These are phyloP conservation scores for Crypturellus tataupa DNA, from an alignment of 2,797 vertebrate species.

Conservation along the genomic window DNA sequence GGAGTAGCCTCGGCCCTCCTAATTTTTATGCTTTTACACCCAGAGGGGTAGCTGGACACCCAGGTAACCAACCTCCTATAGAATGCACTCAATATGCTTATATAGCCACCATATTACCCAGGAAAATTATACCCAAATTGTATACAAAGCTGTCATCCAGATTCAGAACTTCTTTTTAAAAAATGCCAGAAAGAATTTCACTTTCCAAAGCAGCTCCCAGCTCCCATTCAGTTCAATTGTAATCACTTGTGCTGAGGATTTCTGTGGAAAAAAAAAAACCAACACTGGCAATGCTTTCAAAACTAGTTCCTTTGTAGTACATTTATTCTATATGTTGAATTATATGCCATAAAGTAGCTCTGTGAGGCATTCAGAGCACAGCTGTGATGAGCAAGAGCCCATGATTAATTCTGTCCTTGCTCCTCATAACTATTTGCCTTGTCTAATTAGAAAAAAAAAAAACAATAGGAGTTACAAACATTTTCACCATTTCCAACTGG, in stretches of 20 bases:
- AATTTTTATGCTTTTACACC: background rate
- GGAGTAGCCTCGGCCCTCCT: background rate
- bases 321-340: conserved; percentile 74
- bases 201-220: conserved; percentile 51
- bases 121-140: conserved; percentile 57
- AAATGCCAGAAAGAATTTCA: conserved; percentile 69
- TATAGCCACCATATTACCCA: conserved; percentile 47
- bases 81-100: conserved; percentile 10
- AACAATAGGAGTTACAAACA: conserved; percentile 80
- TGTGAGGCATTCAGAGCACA: conserved; percentile 70
- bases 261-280: background rate
- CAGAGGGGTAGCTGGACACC: background rate
- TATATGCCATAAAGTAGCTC: conserved; percentile 63
- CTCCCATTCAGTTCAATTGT: conserved; percentile 59
- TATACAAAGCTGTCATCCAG: conserved; percentile 76
- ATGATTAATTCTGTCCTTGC: conserved; percentile 71
- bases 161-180: conserved; percentile 73
- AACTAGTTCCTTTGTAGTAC: conserved; percentile 50
- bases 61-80: conserved; percentile 43
- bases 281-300: conserved; percentile 39
- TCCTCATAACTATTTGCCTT: conserved; percentile 69
- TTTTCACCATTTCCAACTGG: conserved; percentile 69
- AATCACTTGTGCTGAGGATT: conserved; percentile 51
- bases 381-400: conserved; percentile 59
- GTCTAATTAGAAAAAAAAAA: conserved; percentile 55